Percentiles rank a stretch among this genome's conserved stretches.
Evolutionary conservation across 1,140 invertebrate genomes (phyloP).

Genomic region (Cydia fagiglandana): DNA sequence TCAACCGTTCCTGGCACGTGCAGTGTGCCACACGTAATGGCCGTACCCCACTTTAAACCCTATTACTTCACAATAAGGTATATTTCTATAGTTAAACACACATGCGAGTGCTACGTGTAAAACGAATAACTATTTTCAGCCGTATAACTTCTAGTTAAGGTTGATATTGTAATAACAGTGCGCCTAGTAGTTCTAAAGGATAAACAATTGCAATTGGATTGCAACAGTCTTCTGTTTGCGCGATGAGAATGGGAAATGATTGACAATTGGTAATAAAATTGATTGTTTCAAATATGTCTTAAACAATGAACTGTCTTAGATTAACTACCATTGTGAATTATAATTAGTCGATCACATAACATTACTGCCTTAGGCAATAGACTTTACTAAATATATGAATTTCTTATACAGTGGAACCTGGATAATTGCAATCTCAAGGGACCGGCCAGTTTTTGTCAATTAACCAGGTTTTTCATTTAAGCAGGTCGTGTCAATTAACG

Average conservation of each 20-base stretch:
- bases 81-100: neutral
- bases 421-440: too few relatives aligned
- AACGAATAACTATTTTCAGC: neutral
- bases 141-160: neutral
- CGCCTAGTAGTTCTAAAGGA: neutral
- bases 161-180: neutral
- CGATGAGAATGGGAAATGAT: constrained; percentile 16
- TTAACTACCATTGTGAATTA: neutral
- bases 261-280: constrained; percentile 1
- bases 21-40: neutral
- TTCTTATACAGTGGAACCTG: too few relatives aligned
- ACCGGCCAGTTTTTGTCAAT: too few relatives aligned
- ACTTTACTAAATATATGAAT: too few relatives aligned
- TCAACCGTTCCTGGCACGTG: neutral
- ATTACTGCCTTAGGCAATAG: neutral
- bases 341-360: neutral
- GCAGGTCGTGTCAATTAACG: too few relatives aligned
- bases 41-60: neutral
- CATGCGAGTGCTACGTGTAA: neutral
- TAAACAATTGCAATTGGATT: constrained; percentile 14
- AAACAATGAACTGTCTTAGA: neutral
- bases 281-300: constrained; percentile 5
- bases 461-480: too few relatives aligned
- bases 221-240: constrained; percentile 13
- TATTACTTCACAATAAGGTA: neutral